Evolutionary conservation across 2,113 vertebrate genomes (phyloP), one percentile per base, ranked within the genome.

Genomic region (Ciconia stormi): DNA sequence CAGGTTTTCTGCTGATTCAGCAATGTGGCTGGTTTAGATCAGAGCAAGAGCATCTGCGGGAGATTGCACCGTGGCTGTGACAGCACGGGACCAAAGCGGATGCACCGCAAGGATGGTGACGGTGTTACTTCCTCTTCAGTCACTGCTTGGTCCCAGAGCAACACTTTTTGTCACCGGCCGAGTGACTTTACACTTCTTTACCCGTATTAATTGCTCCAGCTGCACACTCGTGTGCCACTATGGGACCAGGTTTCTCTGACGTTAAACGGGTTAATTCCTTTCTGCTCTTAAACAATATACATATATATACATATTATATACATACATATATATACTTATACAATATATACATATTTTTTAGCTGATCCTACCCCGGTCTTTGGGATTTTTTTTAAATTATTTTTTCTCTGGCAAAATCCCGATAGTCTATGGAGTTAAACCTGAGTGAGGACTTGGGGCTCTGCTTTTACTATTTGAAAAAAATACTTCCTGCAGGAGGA

Each of bases 221-320:
- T 2, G 1, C 32, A 38, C 26, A 8, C n/a, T 42, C 0, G 3
- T 6, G 15, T 17, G 44, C 7, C 16, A 3, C 42, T 17, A 4
- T 0, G 12, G 27, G 16, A 46, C 78, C 36, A 30, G 34, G 13
- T 63, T 50, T 38, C 36, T 27, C 49, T 50, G 27, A 6, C 25
- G 47, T 23, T 11, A 12, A 4, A 22, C 4, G 15, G 30, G 36
- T 55, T 53, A 16, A 32, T 7, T 42, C 23, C 21, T 72, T 87
- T 52, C 66, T 76, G 27, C 38, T 59, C 62, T 70, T 58, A 10
- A 82, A 13, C 14, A 40, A 9, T 15, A 17, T 47, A 38, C 38
- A 38, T 38, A 38, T 38, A 38, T 38, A 38, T 38, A 38, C 38
- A 38, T 38, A 38, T 38, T 38, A 38, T 38, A 38, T 38, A 38